A percentile compares a stretch with the other conserved stretches of the same genome.
phyloP scores from a whole-genome alignment of 2,113 vertebrate species.

The Rhinolophus sinicus region DNA sequence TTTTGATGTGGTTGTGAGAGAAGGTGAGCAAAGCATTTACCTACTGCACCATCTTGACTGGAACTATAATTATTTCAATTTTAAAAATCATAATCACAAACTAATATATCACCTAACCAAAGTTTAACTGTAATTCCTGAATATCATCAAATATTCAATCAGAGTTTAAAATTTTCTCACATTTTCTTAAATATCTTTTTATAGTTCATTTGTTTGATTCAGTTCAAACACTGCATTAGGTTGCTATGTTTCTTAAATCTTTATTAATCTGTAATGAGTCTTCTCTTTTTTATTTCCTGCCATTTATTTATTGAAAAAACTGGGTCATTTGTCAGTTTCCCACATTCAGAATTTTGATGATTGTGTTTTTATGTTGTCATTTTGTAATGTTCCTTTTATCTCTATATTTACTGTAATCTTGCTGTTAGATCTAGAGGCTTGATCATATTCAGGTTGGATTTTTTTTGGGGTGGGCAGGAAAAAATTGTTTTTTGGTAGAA shows the following conservation, averaged over 20 bases:
- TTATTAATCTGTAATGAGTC: background rate
- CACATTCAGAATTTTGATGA: background rate
- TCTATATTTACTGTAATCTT: background rate
- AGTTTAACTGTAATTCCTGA: slow-evolving; percentile 38
- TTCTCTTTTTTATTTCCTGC: background rate
- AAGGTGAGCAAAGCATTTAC: too few relatives aligned
- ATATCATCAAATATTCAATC: background rate
- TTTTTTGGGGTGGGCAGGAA: background rate
- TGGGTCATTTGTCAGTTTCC: background rate
- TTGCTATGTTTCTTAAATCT: background rate
- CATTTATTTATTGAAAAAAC: slow-evolving; percentile 33
- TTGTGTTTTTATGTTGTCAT: background rate
- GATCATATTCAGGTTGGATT: background rate
- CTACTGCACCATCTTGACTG: too few relatives aligned
- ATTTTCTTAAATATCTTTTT: background rate
- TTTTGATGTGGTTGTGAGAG: too few relatives aligned
- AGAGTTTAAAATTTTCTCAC: background rate
- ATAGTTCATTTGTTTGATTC: background rate
- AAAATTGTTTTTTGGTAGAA: background rate
- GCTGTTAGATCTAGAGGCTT: slow-evolving; percentile 19
- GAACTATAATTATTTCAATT: background rate
- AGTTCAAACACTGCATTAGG: background rate
- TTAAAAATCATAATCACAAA: background rate
- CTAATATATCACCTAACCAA: background rate
- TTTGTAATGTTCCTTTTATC: background rate